Base-by-base conservation (phyloP, 64 coral and sea anemone species). In the Dendronephthya gigantea region DNA sequence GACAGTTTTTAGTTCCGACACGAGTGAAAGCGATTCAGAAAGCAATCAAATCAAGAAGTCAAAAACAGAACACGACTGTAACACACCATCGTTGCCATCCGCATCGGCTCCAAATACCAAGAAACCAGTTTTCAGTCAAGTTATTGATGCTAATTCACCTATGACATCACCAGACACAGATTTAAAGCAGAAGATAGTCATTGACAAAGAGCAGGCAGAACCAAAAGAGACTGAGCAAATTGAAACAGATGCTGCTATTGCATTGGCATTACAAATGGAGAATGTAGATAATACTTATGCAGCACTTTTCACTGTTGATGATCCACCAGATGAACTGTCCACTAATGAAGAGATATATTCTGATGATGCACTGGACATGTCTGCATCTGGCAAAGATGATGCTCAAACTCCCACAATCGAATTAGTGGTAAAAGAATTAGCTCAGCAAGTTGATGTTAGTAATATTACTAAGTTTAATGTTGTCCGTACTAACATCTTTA, bases 391-490 rank as follows among this genome's bases (percentile, higher is more conserved):
- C 10, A 37, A 75, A 9, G 69, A 37, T 75, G 69, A 75, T 23
- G 12, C 17, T 75, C 29, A 37, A 35, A 75, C 28, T 37, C 69
- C 69, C 69, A 75, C 69, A 75, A 34, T 75, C 1, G 69, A 75
- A 75, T 25, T 30, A 17, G 69, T 34, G 69, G 35, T 75, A 7
- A 75, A 3, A 34, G 69, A 75, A 34, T 75, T 75, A 75, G 69
- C 69, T 35, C 69, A 34, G 35, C 69, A 75, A 75, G 35, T 75
- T 9, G 69, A 75, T 75, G 69, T 35, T 75, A 75, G 69, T 75
- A 75, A 34, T 75, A 75, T 75, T 75, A 75, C 69, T 75, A 75
- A 75, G 69, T 75, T 75, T 75, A 75, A 75, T 75, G 69, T 75
- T 75, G 69, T 75, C 35, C 69, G n/a, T 38, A 75, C 29, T 16